Evolutionary conservation across 2,113 vertebrate genomes (phyloP).

Genomic region (Trichomycterus rosablanca): DNA sequence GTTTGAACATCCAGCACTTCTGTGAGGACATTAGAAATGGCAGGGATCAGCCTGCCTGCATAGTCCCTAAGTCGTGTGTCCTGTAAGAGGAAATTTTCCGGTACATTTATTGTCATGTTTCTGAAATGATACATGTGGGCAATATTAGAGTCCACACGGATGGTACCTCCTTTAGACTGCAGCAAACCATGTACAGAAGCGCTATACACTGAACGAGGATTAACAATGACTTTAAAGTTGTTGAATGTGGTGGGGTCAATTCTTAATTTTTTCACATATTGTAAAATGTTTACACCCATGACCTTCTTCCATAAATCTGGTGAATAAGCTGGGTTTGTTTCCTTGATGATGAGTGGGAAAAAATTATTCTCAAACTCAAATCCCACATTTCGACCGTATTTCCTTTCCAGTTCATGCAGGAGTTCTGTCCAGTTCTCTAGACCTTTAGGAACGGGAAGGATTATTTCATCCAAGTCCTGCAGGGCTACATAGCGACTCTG

Average conservation of each 20-base stretch:
- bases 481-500: slow-evolving; percentile 55
- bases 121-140: slow-evolving; percentile 53
- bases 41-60: background rate
- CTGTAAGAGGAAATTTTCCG: background rate
- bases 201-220: slow-evolving; percentile 44
- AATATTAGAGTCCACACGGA: slow-evolving; percentile 23
- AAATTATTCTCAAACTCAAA: slow-evolving; percentile 67
- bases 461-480: slow-evolving; percentile 68
- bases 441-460: slow-evolving; percentile 57
- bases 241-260: fast-evolving
- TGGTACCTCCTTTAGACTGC: fast-evolving
- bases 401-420: slow-evolving; percentile 53
- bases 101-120: background rate
- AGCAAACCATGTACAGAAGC: slow-evolving; percentile 49
- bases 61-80: slow-evolving; percentile 43
- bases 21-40: slow-evolving; percentile 38
- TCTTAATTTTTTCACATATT: slow-evolving; percentile 52
- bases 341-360: slow-evolving; percentile 43
- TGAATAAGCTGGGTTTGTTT: background rate
- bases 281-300: slow-evolving; percentile 60
- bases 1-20: slow-evolving; percentile 1
- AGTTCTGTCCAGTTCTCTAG: slow-evolving; percentile 58
- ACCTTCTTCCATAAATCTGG: slow-evolving; percentile 49
- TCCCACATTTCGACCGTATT: slow-evolving; percentile 32
- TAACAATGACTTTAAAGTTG: slow-evolving; percentile 51